Percentiles rank a stretch among this genome's conserved stretches.
phyloP scores from a whole-genome alignment of 2,797 vertebrate genomes.

The Astyanax mexicanus region DNA sequence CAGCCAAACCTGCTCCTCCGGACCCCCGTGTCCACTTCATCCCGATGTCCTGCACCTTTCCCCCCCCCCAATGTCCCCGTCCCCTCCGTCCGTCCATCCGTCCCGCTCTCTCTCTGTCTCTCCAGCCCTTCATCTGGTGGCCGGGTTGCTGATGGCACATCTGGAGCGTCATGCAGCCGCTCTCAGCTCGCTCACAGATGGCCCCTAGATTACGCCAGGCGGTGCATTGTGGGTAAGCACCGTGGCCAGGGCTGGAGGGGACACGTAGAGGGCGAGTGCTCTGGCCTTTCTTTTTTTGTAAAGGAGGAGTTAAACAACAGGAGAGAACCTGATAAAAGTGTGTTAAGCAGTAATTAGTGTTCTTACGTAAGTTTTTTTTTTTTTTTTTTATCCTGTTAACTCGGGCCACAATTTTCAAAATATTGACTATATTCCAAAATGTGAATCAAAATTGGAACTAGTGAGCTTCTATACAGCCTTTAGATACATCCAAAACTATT shows the following conservation, averaged over 20 bases:
- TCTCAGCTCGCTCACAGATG: constrained; percentile 71
- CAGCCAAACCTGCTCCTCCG: constrained; percentile 57
- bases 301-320: no score
- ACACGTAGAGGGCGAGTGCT: constrained; percentile 56
- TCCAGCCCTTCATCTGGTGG: constrained; percentile 59
- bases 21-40: constrained; percentile 39
- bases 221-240: constrained; percentile 64
- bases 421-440: no score
- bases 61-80: background rate
- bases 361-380: no score
- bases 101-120: constrained; percentile 3
- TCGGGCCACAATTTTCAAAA: no score
- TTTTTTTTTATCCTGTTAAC: no score
- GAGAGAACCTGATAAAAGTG: no score
- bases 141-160: constrained; percentile 86
- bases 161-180: constrained; percentile 83
- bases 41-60: background rate
- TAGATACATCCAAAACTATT: no score
- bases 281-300: no score
- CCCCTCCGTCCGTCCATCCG: constrained; percentile 7
- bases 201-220: constrained; percentile 66
- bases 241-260: constrained; percentile 64
- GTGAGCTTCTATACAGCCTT: no score
- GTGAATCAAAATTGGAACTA: no score
- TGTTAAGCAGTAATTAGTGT: no score